A percentile compares a stretch with the other conserved stretches of the same genome.
Evolutionary conservation across 1,140 invertebrate species (phyloP).

Genomic region (Diorhabda carinulata): DNA sequence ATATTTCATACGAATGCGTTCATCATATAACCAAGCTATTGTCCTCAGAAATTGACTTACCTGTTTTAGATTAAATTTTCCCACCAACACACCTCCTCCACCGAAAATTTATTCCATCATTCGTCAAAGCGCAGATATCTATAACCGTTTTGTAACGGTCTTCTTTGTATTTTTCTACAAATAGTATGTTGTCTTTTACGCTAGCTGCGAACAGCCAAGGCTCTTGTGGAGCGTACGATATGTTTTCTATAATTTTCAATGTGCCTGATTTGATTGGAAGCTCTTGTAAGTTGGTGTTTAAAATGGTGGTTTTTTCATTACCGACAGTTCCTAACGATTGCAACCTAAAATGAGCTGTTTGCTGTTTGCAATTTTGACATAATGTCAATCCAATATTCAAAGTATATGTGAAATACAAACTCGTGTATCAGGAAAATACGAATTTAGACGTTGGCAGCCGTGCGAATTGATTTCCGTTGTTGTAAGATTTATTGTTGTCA

Average conservation of each 20-base stretch:
- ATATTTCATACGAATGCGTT: no score
- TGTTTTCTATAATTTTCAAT: conserved; percentile 63
- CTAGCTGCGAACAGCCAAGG: conserved; percentile 69
- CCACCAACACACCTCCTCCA: no score
- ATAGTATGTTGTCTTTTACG: conserved; percentile 61
- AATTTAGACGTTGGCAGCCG: no score
- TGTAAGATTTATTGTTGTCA: no score
- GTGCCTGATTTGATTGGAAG: conserved; percentile 60
- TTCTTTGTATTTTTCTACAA: conserved; percentile 50
- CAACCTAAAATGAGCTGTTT: conserved; percentile 33
- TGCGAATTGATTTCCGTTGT: no score
- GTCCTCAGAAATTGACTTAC: no score
- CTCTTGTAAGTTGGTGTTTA: conserved; percentile 70
- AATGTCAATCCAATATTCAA: no score
- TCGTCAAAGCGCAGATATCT: conserved; percentile 59
- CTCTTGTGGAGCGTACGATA: conserved; percentile 78
- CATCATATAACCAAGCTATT: no score
- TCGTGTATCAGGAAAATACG: no score
- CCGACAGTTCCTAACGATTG: conserved; percentile 78
- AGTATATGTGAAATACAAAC: no score
- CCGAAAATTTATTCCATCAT: conserved; percentile 49
- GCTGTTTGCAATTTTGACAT: no score
- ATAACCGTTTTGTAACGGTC: conserved; percentile 62
- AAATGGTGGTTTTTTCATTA: conserved; percentile 75
- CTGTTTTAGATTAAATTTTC: no score